Evolutionary conservation across 92 coral and sea anemone species (phyloP).

Genomic region (Parazoanthus darwini): DNA sequence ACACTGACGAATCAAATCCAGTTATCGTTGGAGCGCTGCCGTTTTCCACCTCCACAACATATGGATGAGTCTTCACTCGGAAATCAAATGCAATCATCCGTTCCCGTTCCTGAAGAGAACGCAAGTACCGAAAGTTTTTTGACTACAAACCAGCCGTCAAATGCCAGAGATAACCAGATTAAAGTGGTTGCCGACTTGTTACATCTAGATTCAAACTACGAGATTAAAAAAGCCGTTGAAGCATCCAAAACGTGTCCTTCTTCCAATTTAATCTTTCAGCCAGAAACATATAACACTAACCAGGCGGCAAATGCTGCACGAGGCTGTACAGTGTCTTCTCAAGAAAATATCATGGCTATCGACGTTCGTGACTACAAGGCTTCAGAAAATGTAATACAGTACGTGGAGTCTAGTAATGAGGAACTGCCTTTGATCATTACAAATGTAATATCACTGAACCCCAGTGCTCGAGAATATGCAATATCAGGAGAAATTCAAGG

Average conservation of each 20-base stretch:
- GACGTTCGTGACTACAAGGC: neutral
- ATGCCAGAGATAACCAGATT: neutral
- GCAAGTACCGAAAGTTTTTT: neutral
- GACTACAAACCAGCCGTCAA: neutral
- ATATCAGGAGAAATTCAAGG: neutral
- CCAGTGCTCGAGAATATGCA: neutral
- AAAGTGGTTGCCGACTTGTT: neutral
- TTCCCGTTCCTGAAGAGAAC: neutral
- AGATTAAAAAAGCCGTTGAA: neutral
- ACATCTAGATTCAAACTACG: neutral
- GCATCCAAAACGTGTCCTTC: neutral
- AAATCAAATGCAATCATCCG: neutral
- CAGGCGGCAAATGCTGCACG: neutral
- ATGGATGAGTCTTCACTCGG: neutral
- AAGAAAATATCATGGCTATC: neutral
- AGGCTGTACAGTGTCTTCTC: neutral
- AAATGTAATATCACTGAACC: slow-evolving; percentile 31
- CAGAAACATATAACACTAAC: neutral
- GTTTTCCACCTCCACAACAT: neutral
- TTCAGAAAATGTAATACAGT: slow-evolving; percentile 1
- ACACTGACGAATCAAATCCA: neutral
- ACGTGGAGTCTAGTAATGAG: slow-evolving; percentile 3
- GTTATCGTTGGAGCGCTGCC: neutral
- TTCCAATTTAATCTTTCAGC: neutral
- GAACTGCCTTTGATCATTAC: slow-evolving; percentile 29